Evolutionary conservation across 2,113 vertebrate species (phyloP).

Genomic region (Platycercus adscitus): DNA sequence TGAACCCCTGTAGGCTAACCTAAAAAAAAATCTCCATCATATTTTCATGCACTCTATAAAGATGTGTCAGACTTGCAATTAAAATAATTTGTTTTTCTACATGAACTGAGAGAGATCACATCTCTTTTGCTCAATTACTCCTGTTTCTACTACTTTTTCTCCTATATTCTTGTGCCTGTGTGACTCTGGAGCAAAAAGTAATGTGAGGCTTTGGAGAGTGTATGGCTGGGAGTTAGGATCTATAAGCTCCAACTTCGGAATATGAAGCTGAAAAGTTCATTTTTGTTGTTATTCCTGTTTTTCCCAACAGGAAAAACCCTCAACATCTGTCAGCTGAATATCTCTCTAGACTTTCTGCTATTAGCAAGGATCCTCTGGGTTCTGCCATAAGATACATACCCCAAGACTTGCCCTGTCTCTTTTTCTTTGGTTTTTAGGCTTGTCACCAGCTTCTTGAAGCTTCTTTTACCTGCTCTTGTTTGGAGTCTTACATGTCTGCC

Average conservation of each 20-base stretch:
- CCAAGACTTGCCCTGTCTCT: neutral
- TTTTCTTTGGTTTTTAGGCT: neutral
- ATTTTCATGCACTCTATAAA: conserved; percentile 28
- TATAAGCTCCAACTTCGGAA: neutral
- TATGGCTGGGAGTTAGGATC: neutral
- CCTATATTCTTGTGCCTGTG: neutral
- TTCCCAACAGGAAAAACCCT: neutral
- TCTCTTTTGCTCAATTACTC: conserved; percentile 56
- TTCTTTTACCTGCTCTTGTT: neutral
- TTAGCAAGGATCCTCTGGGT: neutral
- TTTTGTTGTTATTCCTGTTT: neutral
- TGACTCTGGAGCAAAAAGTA: neutral
- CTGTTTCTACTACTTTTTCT: conserved; percentile 14
- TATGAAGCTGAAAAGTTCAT: neutral
- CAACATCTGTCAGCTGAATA: neutral
- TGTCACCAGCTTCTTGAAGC: neutral
- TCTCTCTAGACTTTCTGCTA: neutral
- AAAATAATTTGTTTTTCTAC: conserved; percentile 48
- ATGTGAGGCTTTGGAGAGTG: neutral
- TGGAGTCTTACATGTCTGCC: neutral
- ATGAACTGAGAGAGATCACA: conserved; percentile 27
- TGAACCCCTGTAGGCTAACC: conserved; percentile 22
- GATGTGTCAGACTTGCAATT: conserved; percentile 41
- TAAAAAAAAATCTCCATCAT: conserved; percentile 13
- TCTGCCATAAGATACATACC: neutral